phyloP scores from a whole-genome alignment of 2,113 vertebrate species.

The Halichoerus grypus region DNA sequence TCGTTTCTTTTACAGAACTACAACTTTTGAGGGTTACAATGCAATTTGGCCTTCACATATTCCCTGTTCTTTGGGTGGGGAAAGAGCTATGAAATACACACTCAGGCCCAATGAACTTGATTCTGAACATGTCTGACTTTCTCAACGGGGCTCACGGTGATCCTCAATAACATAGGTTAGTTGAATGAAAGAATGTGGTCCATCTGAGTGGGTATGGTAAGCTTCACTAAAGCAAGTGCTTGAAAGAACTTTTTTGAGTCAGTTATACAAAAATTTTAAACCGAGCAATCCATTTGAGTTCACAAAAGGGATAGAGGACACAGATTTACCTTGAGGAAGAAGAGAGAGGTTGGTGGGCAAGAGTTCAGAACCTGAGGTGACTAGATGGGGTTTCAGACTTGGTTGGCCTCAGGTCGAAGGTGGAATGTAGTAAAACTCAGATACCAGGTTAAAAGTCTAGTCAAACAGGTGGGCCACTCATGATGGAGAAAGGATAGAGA shows the following conservation, averaged over 20 bases:
- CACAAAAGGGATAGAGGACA: not conserved
- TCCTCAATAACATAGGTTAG: not conserved
- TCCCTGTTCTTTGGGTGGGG: not conserved
- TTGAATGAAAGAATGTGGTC: not conserved
- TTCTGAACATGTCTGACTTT: not conserved
- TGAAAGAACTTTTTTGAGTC: not conserved
- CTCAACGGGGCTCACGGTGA: not conserved
- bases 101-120: not conserved
- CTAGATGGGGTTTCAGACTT: not conserved
- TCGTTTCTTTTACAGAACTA: not conserved
- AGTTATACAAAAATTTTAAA: not conserved
- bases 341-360: not conserved
- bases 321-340: not conserved
- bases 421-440: not conserved
- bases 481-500: not conserved
- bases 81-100: not conserved
- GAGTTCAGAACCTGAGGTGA: not conserved
- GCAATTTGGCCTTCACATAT: not conserved
- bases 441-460: too few relatives aligned
- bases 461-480: not conserved
- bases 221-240: not conserved
- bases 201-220: not conserved
- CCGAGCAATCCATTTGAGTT: not conserved
- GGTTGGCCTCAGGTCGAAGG: not conserved
- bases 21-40: not conserved